Percentiles rank a stretch among this genome's conserved stretches.
Evolutionary conservation across 2,888 invertebrate species (phyloP).

Genomic region (Athetis lepigone): DNA sequence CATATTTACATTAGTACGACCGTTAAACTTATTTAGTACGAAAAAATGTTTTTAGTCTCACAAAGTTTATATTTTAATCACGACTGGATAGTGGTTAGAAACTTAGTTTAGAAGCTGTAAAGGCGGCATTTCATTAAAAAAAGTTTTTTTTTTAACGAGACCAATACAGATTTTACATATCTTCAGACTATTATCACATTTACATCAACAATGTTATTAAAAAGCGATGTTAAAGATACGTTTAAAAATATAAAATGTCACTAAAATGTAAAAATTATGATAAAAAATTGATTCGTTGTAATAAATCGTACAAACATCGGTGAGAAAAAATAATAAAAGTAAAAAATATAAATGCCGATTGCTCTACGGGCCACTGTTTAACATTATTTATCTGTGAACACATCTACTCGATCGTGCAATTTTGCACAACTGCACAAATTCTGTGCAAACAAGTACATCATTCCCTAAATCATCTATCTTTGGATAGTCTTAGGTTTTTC

Average conservation of each 20-base stretch:
- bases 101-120: slow-evolving; percentile 27
- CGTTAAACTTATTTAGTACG: slow-evolving; percentile 65
- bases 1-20: slow-evolving; percentile 77
- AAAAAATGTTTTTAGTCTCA: slow-evolving; percentile 61
- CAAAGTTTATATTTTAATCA: slow-evolving; percentile 43
- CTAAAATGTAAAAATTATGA: slow-evolving; percentile 46
- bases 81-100: slow-evolving; percentile 47
- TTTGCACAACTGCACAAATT: slow-evolving; percentile 53
- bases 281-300: slow-evolving; percentile 72
- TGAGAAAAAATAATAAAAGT: slow-evolving; percentile 55
- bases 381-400: slow-evolving; percentile 65
- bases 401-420: slow-evolving; percentile 61
- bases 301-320: slow-evolving; percentile 62
- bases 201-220: slow-evolving; percentile 65
- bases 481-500: slow-evolving; percentile 72
- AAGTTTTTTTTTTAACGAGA: slow-evolving; percentile 1
- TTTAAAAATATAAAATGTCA: slow-evolving; percentile 45
- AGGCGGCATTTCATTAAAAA: slow-evolving; percentile 22
- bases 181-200: slow-evolving; percentile 72
- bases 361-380: slow-evolving; percentile 68
- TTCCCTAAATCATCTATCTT: slow-evolving; percentile 61
- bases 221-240: slow-evolving; percentile 66
- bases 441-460: slow-evolving; percentile 52
- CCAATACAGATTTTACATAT: slow-evolving; percentile 18
- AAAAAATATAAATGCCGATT: slow-evolving; percentile 80